Evolutionary conservation across 1,140 invertebrate genomes (phyloP), one percentile per base, ranked within the genome.

Genomic region (Pseudomyrmex flavicornis): DNA sequence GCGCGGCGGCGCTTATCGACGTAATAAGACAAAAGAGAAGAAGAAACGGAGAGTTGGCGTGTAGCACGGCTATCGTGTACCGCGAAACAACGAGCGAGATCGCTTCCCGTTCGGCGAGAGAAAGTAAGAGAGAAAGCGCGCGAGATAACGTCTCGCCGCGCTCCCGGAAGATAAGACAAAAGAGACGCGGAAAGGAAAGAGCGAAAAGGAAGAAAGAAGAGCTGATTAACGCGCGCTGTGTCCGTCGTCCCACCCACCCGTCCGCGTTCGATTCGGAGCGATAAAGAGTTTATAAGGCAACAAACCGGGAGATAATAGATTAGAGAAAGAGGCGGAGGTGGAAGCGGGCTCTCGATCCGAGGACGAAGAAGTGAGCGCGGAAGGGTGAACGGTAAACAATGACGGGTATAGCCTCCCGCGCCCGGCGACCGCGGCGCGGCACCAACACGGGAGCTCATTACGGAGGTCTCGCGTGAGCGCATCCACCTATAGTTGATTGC

Each of bases 251-350:
- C 88, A 88, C 92, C 90, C 90, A 92, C 88, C 90, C 90, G 90
- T 86, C 82, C 88, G 79, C 83, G 75, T 86, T 79, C 89, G 91
- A 93, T 93, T 93, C 88, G 90, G 91, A 80, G 73, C 92, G 92
- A 93, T 93, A 93, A 93, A 92, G 88, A 92, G 88, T 93, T 93
- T 94, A 93, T 93, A 91, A 93, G 92, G 89, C 89, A 87, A 87
- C 89, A 88, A 54, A 54, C 89, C 87, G 88, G 87, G 91, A 93
- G 92, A 17, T 93, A 94, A 93, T 93, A 93, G 91, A 93, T 93
- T 93, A 93, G 88, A 84, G 68, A 87, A 83, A 66, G 44, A 74
- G n/a, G 48, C 54, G 54, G 48, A 12, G 58, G 26, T 10, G 50
- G 17, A 82, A 35, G 17, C 58, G 58, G 48, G 35, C 0, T 35